Conservation (phyloP, 2,113 vertebrate genomes). For the Hipposideros armiger region DNA sequence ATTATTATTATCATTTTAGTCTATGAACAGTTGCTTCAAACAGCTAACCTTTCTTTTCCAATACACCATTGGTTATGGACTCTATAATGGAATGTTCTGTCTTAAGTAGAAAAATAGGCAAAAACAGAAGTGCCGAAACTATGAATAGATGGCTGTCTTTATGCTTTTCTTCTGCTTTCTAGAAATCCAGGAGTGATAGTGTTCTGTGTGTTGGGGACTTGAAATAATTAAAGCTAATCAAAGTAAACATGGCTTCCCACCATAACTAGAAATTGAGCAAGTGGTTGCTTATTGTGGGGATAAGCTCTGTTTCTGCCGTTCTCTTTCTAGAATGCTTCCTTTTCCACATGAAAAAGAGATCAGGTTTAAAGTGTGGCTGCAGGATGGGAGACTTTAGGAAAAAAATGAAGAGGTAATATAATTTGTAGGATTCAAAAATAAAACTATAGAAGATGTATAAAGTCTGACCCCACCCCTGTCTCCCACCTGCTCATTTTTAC, state of each 20-base stretch:
- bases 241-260: slow-evolving; percentile 23
- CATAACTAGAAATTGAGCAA: slow-evolving; percentile 34
- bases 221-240: slow-evolving; percentile 40
- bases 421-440: slow-evolving; percentile 61
- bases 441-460: slow-evolving; percentile 41
- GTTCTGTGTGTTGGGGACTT: neutral
- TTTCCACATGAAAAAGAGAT: slow-evolving; percentile 74
- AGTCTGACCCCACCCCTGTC: neutral
- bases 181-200: neutral
- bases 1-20: neutral
- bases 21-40: slow-evolving; percentile 39
- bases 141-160: neutral
- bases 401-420: slow-evolving; percentile 69
- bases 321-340: slow-evolving; percentile 73
- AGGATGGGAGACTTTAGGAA: slow-evolving; percentile 67
- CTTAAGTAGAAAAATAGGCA: slow-evolving; percentile 39
- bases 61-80: neutral
- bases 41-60: slow-evolving; percentile 53
- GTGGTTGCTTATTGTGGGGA: slow-evolving; percentile 26
- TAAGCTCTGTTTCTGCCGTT: slow-evolving; percentile 69
- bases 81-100: neutral
- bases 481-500: slow-evolving; percentile 11
- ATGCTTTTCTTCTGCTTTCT: slow-evolving; percentile 48
- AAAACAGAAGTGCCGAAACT: neutral
- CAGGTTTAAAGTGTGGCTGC: slow-evolving; percentile 73